Percentiles rank a stretch among this genome's conserved stretches.
Evolutionary conservation across 2,113 vertebrate genomes (phyloP).

Genomic region (Eulemur rufifrons): DNA sequence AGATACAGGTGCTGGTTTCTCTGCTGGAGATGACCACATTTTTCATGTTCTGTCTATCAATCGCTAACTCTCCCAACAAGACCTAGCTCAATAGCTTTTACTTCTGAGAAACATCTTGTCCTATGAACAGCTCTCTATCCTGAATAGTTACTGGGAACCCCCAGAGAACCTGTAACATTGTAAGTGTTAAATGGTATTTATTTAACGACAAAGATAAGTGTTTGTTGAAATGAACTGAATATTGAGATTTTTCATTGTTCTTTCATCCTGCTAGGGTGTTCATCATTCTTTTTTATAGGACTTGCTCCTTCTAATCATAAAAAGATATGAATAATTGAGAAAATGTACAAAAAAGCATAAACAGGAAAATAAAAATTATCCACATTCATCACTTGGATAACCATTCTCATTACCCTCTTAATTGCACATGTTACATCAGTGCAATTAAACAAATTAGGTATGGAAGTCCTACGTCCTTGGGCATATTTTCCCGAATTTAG

Average conservation of each 20-base stretch:
- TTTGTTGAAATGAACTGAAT: neutral
- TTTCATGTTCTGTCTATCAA: neutral
- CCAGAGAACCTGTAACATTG: neutral
- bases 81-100: neutral
- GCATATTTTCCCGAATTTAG: constrained; percentile 69
- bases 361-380: constrained; percentile 65
- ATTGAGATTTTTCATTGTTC: constrained; percentile 35
- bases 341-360: constrained; percentile 54
- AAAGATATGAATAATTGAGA: constrained; percentile 50
- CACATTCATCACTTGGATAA: constrained; percentile 52
- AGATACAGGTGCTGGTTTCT: neutral
- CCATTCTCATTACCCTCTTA: constrained; percentile 63
- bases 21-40: neutral
- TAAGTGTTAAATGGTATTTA: neutral
- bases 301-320: constrained; percentile 43
- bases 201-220: neutral
- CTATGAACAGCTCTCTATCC: neutral
- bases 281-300: constrained; percentile 10
- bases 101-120: neutral
- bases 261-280: constrained; percentile 6
- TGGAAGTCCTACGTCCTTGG: constrained; percentile 52
- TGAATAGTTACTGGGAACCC: neutral
- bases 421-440: constrained; percentile 59
- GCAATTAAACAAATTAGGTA: constrained; percentile 63
- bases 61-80: neutral